Evolutionary conservation across 2,888 invertebrate genomes (phyloP), one percentile per base, ranked within the genome.

Genomic region (Quadroppia sp.): DNA sequence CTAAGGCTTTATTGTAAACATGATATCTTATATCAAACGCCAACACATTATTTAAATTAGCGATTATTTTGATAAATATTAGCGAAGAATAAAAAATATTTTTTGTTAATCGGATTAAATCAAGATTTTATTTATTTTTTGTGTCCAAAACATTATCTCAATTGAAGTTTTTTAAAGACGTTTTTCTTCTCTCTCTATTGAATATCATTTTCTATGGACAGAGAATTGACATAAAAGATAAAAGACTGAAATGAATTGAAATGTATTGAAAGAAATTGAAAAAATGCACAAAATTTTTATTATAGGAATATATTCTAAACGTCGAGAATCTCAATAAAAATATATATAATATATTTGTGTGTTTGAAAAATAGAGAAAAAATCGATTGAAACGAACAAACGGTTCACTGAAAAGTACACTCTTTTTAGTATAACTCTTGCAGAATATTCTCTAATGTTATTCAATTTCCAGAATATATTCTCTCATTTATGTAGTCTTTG

Each of bases 191-290:
- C n/a, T n/a, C n/a, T n/a, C n/a, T n/a, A n/a, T n/a, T 50, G 50
- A 50, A 50, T n/a, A 50, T n/a, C 9, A 17, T 53, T 53, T 20
- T 23, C 23, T 17, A 23, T 53, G 53, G 53, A 53, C 3, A 53
- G 53, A 23, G 25, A 53, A 53, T 23, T 25, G 53, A 53, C 53
- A 53, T 53, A 53, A 53, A 53, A 50, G 50, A 50, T 50, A 50
- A 50, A 53, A 53, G 53, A 53, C 23, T 7, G 4, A 36, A 36
- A 36, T 7, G 36, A 36, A 4, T 36, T 53, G 53, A 53, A 23
- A 53, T 53, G 53, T 23, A 53, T 53, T 53, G 53, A 11, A 53
- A 53, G 23, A 53, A 53, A 23, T 53, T 4, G 45, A 45, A 45
- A 53, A 53, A 53, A 53, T 53, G 25, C 13, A 7, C 53, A 17